Percentiles rank a stretch among this genome's conserved stretches.
Conservation (phyloP, 2,888 invertebrate species). For the Tuta absoluta region DNA sequence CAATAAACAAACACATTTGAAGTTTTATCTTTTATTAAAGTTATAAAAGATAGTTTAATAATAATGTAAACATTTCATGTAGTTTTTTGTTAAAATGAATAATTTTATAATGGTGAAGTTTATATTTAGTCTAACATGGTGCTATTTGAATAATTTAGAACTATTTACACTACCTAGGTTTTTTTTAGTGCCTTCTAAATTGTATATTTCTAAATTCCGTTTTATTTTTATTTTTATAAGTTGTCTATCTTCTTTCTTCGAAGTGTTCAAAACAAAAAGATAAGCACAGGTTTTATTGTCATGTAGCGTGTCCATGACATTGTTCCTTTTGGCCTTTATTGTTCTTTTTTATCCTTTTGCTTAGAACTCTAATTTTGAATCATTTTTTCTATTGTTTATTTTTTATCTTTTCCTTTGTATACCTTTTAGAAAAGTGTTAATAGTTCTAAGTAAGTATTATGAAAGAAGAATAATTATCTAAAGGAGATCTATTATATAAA, state of each 20-base stretch:
- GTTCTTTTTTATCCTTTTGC: neutral
- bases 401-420: neutral
- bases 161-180: neutral
- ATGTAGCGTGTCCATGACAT: conserved; percentile 23
- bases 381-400: neutral
- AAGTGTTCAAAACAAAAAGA: conserved; percentile 14
- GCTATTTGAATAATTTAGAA: neutral
- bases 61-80: neutral
- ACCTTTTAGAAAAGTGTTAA: neutral
- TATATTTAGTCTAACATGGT: neutral
- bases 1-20: too few species aligned
- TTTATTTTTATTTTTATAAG: neutral
- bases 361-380: neutral
- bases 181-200: neutral
- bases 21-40: neutral
- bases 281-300: conserved; percentile 11
- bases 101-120: neutral
- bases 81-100: neutral
- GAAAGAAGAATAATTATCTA: neutral
- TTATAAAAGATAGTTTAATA: neutral
- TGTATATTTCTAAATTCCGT: neutral
- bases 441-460: neutral
- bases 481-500: too few species aligned
- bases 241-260: conserved; percentile 9
- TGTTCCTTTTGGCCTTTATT: neutral